phyloP scores from a whole-genome alignment of 1,140 invertebrate genomes.

The Batillaria attramentaria region DNA sequence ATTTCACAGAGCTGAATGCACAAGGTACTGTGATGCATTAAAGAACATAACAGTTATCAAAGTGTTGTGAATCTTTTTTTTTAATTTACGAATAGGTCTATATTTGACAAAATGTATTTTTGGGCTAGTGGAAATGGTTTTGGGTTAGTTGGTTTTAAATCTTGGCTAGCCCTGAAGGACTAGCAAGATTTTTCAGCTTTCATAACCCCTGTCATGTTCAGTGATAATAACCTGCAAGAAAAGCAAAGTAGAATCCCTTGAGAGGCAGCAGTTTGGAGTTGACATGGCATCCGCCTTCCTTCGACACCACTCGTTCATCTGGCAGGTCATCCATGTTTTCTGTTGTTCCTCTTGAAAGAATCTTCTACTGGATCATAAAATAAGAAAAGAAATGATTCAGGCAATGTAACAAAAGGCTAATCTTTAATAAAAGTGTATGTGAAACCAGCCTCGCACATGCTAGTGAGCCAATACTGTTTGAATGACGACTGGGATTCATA shows the following conservation, averaged over 20 bases:
- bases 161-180: not conserved
- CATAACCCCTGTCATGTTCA: not conserved
- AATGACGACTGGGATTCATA: too few relatives aligned
- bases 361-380: not conserved
- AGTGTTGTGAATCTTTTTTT: not conserved
- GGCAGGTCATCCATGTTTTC: not conserved
- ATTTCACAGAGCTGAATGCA: too few relatives aligned
- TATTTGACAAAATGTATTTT: not conserved
- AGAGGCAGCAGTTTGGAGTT: conserved; percentile 86
- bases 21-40: too few relatives aligned
- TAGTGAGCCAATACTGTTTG: too few relatives aligned
- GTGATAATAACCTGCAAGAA: conserved; percentile 83
- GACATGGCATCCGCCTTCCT: conserved; percentile 60
- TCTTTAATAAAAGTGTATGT: too few relatives aligned
- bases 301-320: not conserved
- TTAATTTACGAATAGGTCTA: conserved; percentile 1
- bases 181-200: not conserved
- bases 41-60: not conserved
- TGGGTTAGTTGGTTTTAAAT: not conserved
- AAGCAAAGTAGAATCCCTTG: conserved; percentile 90
- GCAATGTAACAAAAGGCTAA: too few relatives aligned
- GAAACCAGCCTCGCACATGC: too few relatives aligned
- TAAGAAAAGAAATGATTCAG: not conserved
- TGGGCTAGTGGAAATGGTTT: not conserved
- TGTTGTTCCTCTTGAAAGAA: not conserved